Conservation (phyloP, 2,888 invertebrate species). For the Galerucella calmariensis region DNA sequence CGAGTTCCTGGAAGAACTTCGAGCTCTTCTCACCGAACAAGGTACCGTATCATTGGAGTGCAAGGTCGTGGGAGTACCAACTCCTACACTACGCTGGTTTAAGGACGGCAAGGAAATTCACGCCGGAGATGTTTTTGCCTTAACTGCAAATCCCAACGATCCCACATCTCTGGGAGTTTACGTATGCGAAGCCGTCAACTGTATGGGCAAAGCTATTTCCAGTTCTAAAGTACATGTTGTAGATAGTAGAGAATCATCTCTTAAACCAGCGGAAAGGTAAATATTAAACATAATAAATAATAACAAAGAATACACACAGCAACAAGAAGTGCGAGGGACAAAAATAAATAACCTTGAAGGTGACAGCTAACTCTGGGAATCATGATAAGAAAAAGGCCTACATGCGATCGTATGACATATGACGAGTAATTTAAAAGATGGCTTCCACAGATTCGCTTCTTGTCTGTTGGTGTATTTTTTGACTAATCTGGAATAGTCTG, state of each 20-base stretch:
- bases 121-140: conserved; percentile 89
- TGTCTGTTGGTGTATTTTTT: too few relatives aligned
- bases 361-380: too few relatives aligned
- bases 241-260: conserved; percentile 78
- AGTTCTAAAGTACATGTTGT: conserved; percentile 86
- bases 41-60: conserved; percentile 92
- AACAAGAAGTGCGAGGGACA: too few relatives aligned
- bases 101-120: conserved; percentile 89
- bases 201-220: conserved; percentile 87
- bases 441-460: too few relatives aligned
- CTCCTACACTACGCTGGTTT: conserved; percentile 76
- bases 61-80: conserved; percentile 91
- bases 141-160: conserved; percentile 86
- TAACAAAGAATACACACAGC: too few relatives aligned
- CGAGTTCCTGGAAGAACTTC: conserved; percentile 86
- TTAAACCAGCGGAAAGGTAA: conserved; percentile 76
- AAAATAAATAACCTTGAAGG: too few relatives aligned
- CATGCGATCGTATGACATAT: too few relatives aligned
- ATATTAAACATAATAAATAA: not conserved
- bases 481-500: too few relatives aligned
- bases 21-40: conserved; percentile 85
- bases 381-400: too few relatives aligned
- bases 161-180: conserved; percentile 89
- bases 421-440: too few relatives aligned
- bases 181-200: conserved; percentile 88